Evolutionary conservation across 2,113 vertebrate species (phyloP), one percentile per base, ranked within the genome.

Genomic region (Electrona antarctica): DNA sequence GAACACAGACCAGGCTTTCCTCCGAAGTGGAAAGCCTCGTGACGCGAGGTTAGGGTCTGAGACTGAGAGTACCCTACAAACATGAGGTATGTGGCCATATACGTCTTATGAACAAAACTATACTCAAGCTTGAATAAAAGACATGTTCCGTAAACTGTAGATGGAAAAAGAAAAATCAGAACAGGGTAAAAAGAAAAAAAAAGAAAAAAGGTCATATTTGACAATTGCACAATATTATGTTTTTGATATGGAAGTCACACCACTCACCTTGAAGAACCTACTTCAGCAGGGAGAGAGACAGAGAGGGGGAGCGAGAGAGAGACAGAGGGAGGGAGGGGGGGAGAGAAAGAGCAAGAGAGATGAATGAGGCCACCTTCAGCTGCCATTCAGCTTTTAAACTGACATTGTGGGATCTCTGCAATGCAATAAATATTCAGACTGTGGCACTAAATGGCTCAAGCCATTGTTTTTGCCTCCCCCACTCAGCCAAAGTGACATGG

Each of bases 211-310:
- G 58, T 64, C 60, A 82, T 8, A 41, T 75, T 71, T 83, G 80
- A 63, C 13, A 64, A 67, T 79, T 85, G 85, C 84, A 87, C 85
- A 86, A 73, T 65, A 41, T 55, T 64, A 60, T 71, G 12, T 33
- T 71, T 71, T 66, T 41, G 54, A 50, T 59, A 4, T 65, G 71
- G 9, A 41, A 13, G 41, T 67, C 14, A 2, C 11, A 13, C 12
- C 7, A 13, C 10, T 14, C 14, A 28, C 57, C 21, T 21, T 8
- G 57, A 8, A 28, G 7, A 6, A 33, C 10, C n/a, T 15, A 57
- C 4, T 7, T 6, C 8, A 59, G 57, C 15, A 54, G 12, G 13
- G 13, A 60, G 28, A 58, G 12, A 50, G 21, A 58, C n/a, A 64
- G 52, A 67, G n/a, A 61, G 14, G 13, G 49, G 51, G 55, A 60